Evolutionary conservation across 2,797 vertebrate genomes (phyloP).

Genomic region (Semotilus atromaculatus): DNA sequence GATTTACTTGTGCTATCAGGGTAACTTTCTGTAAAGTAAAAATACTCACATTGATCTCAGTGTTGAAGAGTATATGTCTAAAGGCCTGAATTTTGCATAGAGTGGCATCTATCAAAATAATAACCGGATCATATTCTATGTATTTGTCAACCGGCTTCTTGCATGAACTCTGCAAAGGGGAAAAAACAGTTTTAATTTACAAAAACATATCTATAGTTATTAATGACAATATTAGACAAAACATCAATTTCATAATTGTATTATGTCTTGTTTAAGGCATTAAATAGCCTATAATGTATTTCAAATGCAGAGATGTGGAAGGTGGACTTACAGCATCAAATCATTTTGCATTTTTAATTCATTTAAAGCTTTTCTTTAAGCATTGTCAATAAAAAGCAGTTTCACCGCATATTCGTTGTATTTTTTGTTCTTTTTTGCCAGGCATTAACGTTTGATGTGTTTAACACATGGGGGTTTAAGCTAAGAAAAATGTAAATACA

Average conservation of each 20-base stretch:
- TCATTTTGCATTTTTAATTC: not conserved
- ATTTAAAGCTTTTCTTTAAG: not conserved
- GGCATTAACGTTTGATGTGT: not conserved
- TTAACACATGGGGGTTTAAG: not conserved
- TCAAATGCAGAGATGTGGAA: not conserved
- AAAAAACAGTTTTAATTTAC: not conserved
- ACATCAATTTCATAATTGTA: not conserved
- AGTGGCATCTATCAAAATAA: slow-evolving; percentile 95
- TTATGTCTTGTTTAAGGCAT: not conserved
- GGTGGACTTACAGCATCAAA: not conserved
- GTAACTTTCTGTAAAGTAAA: not conserved
- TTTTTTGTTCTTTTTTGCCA: not conserved
- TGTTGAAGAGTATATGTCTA: slow-evolving; percentile 96
- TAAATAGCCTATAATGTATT: not conserved
- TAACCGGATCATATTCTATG: slow-evolving; percentile 96
- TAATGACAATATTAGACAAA: not conserved
- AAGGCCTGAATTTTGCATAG: slow-evolving; percentile 96
- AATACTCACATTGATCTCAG: slow-evolving; percentile 89
- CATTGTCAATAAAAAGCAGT: not conserved
- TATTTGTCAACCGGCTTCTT: slow-evolving; percentile 98
- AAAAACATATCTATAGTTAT: not conserved
- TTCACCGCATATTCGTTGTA: not conserved
- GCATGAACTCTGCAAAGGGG: slow-evolving; percentile 85
- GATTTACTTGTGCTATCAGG: too few species aligned
- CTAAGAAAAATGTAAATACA: not conserved